A percentile compares a stretch with the other conserved stretches of the same genome.
Evolutionary conservation across 2,888 invertebrate genomes (phyloP).

Genomic region (Hipparchia sbordonii): DNA sequence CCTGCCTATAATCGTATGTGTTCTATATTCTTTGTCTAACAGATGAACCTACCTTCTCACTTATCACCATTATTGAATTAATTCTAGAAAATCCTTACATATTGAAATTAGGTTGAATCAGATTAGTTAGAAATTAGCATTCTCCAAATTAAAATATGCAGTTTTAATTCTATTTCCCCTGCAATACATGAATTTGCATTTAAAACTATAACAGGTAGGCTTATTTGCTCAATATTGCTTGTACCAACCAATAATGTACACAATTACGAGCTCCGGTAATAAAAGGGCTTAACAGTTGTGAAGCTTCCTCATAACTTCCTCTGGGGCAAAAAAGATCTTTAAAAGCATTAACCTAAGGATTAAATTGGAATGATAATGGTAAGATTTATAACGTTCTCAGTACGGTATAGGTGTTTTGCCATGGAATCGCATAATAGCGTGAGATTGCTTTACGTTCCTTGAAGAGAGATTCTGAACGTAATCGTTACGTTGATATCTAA

Average conservation of each 20-base stretch:
- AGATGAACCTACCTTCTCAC: background rate
- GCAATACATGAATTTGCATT: conserved; percentile 16
- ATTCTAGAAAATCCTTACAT: background rate
- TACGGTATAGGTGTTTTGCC: conserved; percentile 39
- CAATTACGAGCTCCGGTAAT: conserved; percentile 23
- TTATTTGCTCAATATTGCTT: conserved; percentile 28
- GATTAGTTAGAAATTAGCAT: background rate
- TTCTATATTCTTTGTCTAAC: too few species aligned
- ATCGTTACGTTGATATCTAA: conserved; percentile 42
- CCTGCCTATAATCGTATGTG: too few species aligned
- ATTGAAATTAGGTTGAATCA: background rate
- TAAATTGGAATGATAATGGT: conserved; percentile 1
- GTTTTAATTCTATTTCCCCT: conserved; percentile 1
- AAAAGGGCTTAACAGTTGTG: conserved; percentile 30
- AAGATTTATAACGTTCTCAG: conserved; percentile 25
- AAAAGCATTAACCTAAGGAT: background rate
- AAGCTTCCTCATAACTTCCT: conserved; percentile 19
- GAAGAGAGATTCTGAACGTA: conserved; percentile 40
- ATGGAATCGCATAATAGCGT: conserved; percentile 50
- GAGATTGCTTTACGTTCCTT: conserved; percentile 52
- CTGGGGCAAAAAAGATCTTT: conserved; percentile 8
- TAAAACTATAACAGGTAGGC: conserved; percentile 17
- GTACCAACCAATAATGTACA: conserved; percentile 21
- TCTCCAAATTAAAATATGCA: background rate
- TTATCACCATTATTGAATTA: background rate